Conservation (phyloP, 2,888 invertebrate genomes). For the Nephrocerus scutellatus region DNA sequence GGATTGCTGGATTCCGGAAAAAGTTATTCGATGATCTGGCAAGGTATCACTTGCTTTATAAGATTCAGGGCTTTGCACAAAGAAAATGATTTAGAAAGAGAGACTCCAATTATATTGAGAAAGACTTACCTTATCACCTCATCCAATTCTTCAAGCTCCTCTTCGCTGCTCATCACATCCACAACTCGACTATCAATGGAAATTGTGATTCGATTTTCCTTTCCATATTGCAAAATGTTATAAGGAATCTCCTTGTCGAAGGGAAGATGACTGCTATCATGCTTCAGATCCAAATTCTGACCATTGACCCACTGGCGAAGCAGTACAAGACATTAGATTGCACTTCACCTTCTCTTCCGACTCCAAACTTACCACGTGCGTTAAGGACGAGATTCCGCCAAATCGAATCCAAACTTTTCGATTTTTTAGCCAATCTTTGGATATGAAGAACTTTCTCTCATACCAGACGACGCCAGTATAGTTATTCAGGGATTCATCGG, state of each 20-base stretch:
- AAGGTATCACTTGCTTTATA: too few species aligned
- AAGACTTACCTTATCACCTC: too few species aligned
- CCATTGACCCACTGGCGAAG: constrained; percentile 13
- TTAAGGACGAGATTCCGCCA: not conserved
- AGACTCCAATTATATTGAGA: too few species aligned
- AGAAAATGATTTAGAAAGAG: too few species aligned
- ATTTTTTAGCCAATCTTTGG: constrained; percentile 10
- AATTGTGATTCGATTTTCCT: constrained; percentile 13
- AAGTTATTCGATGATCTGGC: too few species aligned
- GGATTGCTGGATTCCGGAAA: constrained; percentile 3
- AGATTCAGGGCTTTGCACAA: too few species aligned
- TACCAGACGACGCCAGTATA: constrained; percentile 10
- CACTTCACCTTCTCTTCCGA: not conserved
- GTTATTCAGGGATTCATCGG: too few species aligned
- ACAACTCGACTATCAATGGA: not conserved
- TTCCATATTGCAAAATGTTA: constrained; percentile 1
- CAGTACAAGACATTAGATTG: not conserved
- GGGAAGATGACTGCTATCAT: not conserved
- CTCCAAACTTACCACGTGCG: constrained; percentile 9
- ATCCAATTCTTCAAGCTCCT: too few species aligned
- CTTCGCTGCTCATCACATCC: too few species aligned
- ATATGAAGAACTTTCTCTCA: constrained; percentile 11
- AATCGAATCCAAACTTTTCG: constrained; percentile 4
- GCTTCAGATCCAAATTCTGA: not conserved
- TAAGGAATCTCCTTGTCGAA: constrained; percentile 11